Evolutionary conservation across 2,797 vertebrate genomes (phyloP).

Genomic region (Percopsis omiscomaycus): DNA sequence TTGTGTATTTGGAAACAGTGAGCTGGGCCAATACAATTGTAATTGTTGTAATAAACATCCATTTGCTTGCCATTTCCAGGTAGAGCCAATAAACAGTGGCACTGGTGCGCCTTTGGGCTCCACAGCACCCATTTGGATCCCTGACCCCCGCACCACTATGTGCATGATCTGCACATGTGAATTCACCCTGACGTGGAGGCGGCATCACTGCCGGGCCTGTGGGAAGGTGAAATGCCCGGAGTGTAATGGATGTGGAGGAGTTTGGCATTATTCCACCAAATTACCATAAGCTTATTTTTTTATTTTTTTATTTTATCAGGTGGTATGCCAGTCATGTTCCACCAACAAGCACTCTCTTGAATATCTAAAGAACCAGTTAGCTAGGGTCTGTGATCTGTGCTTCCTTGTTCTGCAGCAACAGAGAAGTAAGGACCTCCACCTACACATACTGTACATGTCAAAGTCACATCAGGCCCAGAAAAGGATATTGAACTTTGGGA

Average conservation of each 20-base stretch:
- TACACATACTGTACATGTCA: not conserved
- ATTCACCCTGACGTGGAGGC: conserved; percentile 92
- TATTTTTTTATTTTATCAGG: conserved; percentile 70
- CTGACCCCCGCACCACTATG: conserved; percentile 92
- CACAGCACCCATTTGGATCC: conserved; percentile 98
- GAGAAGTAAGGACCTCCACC: conserved; percentile 68
- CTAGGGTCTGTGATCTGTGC: conserved; percentile 93
- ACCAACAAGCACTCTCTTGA: conserved; percentile 87
- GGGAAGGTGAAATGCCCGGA: conserved; percentile 84
- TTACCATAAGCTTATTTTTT: not conserved
- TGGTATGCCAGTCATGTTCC: conserved; percentile 95
- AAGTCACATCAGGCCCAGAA: too few relatives aligned
- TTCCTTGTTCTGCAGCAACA: conserved; percentile 83
- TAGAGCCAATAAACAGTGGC: conserved; percentile 62
- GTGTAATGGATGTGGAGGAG: too few relatives aligned
- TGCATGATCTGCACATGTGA: conserved; percentile 97
- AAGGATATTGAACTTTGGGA: too few relatives aligned
- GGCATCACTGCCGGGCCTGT: conserved; percentile 95
- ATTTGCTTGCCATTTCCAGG: conserved; percentile 57
- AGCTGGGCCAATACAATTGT: not conserved
- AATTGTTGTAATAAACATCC: not conserved
- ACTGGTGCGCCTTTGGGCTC: conserved; percentile 83
- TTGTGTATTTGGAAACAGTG: too few relatives aligned
- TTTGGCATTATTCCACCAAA: too few relatives aligned
- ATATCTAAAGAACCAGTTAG: conserved; percentile 91